Evolutionary conservation across 2,888 invertebrate genomes (phyloP).

Genomic region (Acholoe squamosa): DNA sequence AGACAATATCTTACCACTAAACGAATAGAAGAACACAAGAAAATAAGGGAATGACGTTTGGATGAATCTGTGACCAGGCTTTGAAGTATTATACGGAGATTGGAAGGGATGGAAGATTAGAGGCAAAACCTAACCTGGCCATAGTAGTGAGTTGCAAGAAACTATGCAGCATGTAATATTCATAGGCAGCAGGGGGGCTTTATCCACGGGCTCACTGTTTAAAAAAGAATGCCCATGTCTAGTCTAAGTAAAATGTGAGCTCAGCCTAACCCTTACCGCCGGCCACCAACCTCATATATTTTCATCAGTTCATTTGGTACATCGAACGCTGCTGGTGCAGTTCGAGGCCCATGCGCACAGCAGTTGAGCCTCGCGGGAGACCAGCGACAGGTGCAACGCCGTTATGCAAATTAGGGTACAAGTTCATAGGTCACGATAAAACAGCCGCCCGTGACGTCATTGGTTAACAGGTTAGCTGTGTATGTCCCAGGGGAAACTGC

Average conservation of each 20-base stretch:
- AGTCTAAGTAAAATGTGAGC: conserved; percentile 50
- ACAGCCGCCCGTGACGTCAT: conserved; percentile 42
- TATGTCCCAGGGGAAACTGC: not conserved
- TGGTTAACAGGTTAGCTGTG: not conserved
- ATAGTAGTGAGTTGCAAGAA: not conserved
- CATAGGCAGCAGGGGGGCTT: conserved; percentile 9
- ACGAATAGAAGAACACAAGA: too few relatives aligned
- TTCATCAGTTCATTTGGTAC: conserved; percentile 40
- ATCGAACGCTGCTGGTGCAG: conserved; percentile 33
- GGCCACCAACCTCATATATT: not conserved
- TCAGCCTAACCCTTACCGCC: not conserved
- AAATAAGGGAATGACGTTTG: too few relatives aligned
- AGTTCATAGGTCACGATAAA: not conserved
- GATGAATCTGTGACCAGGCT: too few relatives aligned
- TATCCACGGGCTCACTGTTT: conserved; percentile 6
- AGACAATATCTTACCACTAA: too few relatives aligned
- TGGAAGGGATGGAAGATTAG: not conserved
- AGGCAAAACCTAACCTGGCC: not conserved
- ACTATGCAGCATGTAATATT: conserved; percentile 44
- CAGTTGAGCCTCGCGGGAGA: not conserved
- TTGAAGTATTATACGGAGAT: too few relatives aligned
- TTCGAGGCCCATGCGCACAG: not conserved
- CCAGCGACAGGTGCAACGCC: conserved; percentile 40
- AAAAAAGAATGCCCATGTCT: conserved; percentile 45
- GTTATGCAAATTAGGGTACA: conserved; percentile 13